Conservation (phyloP, 2,113 vertebrate genomes). For the Hydropotes inermis region DNA sequence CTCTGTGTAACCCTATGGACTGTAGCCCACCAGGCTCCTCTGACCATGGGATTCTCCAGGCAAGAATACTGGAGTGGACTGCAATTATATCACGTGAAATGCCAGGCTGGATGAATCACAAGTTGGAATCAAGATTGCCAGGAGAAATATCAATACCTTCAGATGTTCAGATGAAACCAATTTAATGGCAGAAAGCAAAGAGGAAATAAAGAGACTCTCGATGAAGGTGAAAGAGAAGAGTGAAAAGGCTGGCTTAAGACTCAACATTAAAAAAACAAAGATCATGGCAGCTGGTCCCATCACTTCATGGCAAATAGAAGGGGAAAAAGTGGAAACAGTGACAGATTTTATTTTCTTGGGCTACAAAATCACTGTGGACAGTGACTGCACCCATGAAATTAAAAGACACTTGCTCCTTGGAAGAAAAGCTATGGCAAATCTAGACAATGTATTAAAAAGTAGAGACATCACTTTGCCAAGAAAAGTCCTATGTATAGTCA, state of each 20-base stretch:
- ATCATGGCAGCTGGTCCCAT: not conserved
- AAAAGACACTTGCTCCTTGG: not conserved
- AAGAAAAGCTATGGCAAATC: not conserved
- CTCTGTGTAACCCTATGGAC: not conserved
- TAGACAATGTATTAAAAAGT: not conserved
- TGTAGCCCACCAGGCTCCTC: not conserved
- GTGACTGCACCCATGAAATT: not conserved
- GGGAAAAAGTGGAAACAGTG: not conserved
- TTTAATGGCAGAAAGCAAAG: not conserved
- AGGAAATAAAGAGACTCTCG: not conserved
- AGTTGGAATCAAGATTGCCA: not conserved
- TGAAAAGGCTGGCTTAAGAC: not conserved
- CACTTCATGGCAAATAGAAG: not conserved
- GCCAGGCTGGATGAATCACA: not conserved
- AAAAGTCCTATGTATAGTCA: not conserved
- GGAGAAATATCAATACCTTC: not conserved
- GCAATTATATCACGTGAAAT: not conserved
- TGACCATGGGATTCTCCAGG: not conserved
- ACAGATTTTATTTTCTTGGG: not conserved
- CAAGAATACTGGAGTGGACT: not conserved
- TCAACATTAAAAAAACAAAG: not conserved
- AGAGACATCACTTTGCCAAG: not conserved
- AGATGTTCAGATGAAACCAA: not conserved
- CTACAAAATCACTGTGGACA: not conserved
- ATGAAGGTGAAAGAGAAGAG: not conserved